Evolutionary conservation across 2,113 vertebrate genomes (phyloP).

Genomic region (Australoheros scitulus): DNA sequence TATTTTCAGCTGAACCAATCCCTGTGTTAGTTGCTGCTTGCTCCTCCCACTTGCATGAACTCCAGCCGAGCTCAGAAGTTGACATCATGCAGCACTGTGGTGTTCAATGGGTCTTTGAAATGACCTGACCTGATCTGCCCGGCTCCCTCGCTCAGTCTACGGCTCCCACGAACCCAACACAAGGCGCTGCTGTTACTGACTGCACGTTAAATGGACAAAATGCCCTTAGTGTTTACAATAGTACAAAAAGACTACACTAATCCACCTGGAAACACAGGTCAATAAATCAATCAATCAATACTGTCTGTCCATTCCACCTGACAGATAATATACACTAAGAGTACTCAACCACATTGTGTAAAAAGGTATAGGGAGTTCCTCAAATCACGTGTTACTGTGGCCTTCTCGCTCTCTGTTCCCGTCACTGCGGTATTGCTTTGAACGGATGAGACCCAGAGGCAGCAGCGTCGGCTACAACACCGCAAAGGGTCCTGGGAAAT

Average conservation of each 20-base stretch:
- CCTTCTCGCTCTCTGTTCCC: background rate
- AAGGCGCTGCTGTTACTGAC: slow-evolving; percentile 6
- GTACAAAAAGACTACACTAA: slow-evolving; percentile 46
- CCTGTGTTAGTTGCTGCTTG: slow-evolving; percentile 2
- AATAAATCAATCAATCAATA: slow-evolving; percentile 38
- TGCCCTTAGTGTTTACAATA: slow-evolving; percentile 31
- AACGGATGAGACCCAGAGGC: slow-evolving; percentile 29
- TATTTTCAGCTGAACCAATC: background rate
- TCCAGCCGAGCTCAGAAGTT: slow-evolving; percentile 12
- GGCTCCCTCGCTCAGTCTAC: background rate
- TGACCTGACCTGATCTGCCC: background rate
- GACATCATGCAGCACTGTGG: background rate
- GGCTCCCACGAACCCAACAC: background rate
- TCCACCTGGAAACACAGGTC: slow-evolving; percentile 34
- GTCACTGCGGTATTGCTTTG: slow-evolving; percentile 35
- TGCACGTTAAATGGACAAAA: slow-evolving; percentile 14
- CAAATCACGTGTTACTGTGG: background rate
- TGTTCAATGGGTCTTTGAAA: background rate
- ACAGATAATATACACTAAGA: slow-evolving; percentile 19
- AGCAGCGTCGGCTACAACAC: slow-evolving; percentile 18
- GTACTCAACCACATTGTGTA: background rate
- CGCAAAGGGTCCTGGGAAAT: slow-evolving; percentile 8
- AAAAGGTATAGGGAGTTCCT: background rate
- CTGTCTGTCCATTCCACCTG: slow-evolving; percentile 1
- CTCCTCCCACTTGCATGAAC: slow-evolving; percentile 6